Conservation (phyloP, 2,797 vertebrate genomes). For the Coranthus polyacanthus region DNA sequence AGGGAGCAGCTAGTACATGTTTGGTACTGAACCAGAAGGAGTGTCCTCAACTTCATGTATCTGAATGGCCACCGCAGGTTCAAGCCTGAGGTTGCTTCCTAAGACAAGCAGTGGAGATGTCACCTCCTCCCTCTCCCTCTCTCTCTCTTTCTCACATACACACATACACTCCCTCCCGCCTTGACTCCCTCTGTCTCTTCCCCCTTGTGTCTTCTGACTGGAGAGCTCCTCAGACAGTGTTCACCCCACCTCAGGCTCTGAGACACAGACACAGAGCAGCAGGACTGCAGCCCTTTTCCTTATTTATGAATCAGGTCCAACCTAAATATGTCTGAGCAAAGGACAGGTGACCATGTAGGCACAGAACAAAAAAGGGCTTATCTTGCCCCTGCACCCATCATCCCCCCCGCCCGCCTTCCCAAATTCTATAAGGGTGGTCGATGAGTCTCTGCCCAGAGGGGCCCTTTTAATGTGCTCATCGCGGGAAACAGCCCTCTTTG, state of each 20-base stretch:
- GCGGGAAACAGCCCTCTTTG: slow-evolving; percentile 90
- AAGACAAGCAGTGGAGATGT: slow-evolving; percentile 80
- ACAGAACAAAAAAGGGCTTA: slow-evolving; percentile 61
- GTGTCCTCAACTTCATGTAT: slow-evolving; percentile 74
- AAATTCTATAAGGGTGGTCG: slow-evolving; percentile 80
- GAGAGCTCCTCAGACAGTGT: slow-evolving; percentile 79
- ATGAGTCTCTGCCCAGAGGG: slow-evolving; percentile 86
- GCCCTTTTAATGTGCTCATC: slow-evolving; percentile 94
- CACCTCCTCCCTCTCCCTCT: slow-evolving; percentile 76
- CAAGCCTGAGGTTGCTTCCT: slow-evolving; percentile 81
- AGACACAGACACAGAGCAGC: slow-evolving; percentile 68
- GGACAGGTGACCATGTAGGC: slow-evolving; percentile 91
- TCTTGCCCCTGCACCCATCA: slow-evolving; percentile 49
- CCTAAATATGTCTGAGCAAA: slow-evolving; percentile 90
- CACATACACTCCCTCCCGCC: slow-evolving; percentile 43
- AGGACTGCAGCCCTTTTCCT: slow-evolving; percentile 75
- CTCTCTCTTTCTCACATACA: slow-evolving; percentile 27
- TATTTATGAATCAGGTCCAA: slow-evolving; percentile 95
- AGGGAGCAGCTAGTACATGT: slow-evolving; percentile 70
- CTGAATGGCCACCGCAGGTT: slow-evolving; percentile 78
- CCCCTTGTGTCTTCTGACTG: slow-evolving; percentile 74
- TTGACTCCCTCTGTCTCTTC: slow-evolving; percentile 72
- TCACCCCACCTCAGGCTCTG: slow-evolving; percentile 77
- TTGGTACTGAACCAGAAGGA: slow-evolving; percentile 72
- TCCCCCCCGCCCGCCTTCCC: slow-evolving; percentile 61